Percentiles rank a stretch among this genome's conserved stretches.
phyloP scores from a whole-genome alignment of 2,113 vertebrate species.

The Coracopsis vasa region DNA sequence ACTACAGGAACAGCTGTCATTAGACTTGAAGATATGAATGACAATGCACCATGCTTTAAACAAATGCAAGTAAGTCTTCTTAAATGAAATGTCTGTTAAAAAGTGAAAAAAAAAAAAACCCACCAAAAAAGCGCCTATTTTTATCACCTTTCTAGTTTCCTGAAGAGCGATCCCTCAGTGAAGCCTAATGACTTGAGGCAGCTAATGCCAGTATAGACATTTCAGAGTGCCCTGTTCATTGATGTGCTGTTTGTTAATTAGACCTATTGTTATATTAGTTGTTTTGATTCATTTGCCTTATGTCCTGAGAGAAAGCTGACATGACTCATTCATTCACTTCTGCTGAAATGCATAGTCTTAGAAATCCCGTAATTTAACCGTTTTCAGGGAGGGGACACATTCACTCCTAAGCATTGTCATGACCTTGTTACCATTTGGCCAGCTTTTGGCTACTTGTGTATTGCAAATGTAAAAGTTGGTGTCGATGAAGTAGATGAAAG shows the following conservation, averaged over 20 bases:
- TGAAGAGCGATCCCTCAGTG: background rate
- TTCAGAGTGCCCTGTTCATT: background rate
- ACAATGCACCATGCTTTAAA: conserved; percentile 83
- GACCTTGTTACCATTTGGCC: background rate
- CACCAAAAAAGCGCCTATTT: background rate
- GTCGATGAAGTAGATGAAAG: background rate
- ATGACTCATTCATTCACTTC: background rate
- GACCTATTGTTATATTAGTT: background rate
- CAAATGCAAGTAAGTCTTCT: conserved; percentile 77
- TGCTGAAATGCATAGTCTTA: background rate
- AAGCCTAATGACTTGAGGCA: background rate
- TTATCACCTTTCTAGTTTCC: background rate
- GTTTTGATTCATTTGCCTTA: background rate
- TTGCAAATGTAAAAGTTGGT: background rate
- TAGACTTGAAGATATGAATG: conserved; percentile 81
- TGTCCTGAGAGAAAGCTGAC: background rate
- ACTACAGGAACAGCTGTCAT: conserved; percentile 80
- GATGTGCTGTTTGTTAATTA: background rate
- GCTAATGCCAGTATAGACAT: background rate
- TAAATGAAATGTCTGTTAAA: background rate
- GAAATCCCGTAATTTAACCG: background rate
- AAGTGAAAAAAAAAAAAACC: background rate
- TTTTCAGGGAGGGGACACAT: background rate
- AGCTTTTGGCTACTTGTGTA: background rate
- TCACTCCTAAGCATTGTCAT: background rate